These are phyloP conservation scores for Actenoides lindsayi DNA, from an alignment of 2,113 vertebrate genomes.

Conservation along the genomic window DNA sequence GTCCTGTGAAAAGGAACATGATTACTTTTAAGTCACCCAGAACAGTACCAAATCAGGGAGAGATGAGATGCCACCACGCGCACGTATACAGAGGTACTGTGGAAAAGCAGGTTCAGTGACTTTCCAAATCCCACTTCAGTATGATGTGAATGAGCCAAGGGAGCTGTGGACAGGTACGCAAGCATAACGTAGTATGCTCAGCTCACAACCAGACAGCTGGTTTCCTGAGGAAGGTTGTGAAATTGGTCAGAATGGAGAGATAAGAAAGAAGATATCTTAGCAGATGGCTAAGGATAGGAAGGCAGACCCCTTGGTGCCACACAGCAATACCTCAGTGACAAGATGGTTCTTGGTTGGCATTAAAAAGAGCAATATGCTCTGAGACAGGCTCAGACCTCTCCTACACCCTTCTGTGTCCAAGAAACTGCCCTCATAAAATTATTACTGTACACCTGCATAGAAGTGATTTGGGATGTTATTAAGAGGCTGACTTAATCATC, in stretches of 20 bases:
- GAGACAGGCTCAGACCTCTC: neutral
- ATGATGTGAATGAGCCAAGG: neutral
- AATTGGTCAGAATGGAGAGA: neutral
- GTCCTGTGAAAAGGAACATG: neutral
- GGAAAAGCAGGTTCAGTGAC: neutral
- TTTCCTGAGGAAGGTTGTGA: neutral
- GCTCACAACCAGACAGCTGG: neutral
- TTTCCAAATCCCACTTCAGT: neutral
- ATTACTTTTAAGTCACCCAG: neutral
- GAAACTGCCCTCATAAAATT: conserved; percentile 27
- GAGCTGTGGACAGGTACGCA: neutral
- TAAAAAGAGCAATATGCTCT: neutral
- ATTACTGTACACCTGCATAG: neutral
- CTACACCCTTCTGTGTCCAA: neutral
- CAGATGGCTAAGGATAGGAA: neutral
- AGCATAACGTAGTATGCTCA: fast-evolving
- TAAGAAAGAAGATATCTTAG: neutral
- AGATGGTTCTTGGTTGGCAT: neutral
- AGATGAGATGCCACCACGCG: neutral
- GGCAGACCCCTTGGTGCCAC: neutral
- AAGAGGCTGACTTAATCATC: conserved; percentile 12
- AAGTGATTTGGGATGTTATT: conserved; percentile 11
- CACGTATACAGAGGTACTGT: neutral
- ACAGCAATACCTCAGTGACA: neutral
- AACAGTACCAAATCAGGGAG: neutral